phyloP scores from a whole-genome alignment of 2,113 vertebrate species.

The Macaca nemestrina region DNA sequence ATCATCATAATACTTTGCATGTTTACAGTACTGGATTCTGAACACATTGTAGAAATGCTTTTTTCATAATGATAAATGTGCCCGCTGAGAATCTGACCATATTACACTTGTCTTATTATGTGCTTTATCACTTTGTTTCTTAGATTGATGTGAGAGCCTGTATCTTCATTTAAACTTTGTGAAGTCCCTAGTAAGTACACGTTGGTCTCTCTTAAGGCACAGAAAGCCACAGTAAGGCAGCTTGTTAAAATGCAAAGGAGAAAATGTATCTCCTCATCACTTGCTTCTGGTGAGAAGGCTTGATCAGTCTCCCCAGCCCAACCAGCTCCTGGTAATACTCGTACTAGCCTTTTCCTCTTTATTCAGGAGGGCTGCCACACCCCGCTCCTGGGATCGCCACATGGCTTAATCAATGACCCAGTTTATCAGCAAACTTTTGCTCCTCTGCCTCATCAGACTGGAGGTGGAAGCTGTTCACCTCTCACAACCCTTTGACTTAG shows the following conservation, averaged over 20 bases:
- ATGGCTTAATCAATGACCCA: neutral
- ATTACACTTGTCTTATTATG: neutral
- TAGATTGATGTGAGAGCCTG: neutral
- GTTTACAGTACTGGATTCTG: neutral
- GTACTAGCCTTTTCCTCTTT: neutral
- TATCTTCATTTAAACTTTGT: neutral
- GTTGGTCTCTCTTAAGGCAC: neutral
- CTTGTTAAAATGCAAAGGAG: neutral
- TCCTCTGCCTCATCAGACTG: neutral
- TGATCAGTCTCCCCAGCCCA: neutral
- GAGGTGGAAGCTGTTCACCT: neutral
- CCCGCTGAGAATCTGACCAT: neutral
- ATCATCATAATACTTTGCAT: neutral
- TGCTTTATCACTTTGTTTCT: neutral
- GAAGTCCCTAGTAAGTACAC: neutral
- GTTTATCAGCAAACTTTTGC: neutral
- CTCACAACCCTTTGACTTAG: neutral
- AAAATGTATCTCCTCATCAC: neutral
- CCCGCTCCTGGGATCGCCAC: neutral
- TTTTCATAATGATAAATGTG: neutral
- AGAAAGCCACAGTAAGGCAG: neutral
- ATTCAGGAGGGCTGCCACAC: too few species aligned
- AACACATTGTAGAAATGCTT: neutral
- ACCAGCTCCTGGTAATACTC: neutral
- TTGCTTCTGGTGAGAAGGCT: neutral